Evolutionary conservation across 2,888 invertebrate genomes (phyloP), one percentile per base, ranked within the genome.

Genomic region (Erebia epiphron): DNA sequence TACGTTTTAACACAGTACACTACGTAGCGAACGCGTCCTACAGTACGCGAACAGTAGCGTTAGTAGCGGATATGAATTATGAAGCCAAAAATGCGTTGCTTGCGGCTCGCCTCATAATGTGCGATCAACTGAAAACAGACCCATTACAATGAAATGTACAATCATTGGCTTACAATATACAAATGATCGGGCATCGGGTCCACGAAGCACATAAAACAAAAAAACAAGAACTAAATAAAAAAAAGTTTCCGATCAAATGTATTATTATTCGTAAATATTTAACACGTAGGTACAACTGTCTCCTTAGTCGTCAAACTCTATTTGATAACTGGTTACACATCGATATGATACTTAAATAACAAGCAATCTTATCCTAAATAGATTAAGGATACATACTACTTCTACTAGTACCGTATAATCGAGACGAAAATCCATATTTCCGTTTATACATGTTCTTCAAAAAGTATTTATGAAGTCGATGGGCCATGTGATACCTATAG

Each of bases 141-240:
- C 92, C 91, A 86, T 83, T 88, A 90, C 90, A 89, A 89, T 92
- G 92, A 92, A 92, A 92, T 89, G 92, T 91, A 91, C 91, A 90
- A 91, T 89, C 81, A 76, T 77, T 75, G 78, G 81, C 80, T 78
- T 82, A 80, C 80, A 60, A 76, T 78, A 80, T 82, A 85, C 84
- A 85, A 86, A 75, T 82, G 86, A 86, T 79, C 87, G 84, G 83
- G 58, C 75, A 69, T 69, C 72, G 77, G 78, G 79, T 77, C 81
- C 78, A 64, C 69, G 62, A 71, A 75, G 70, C 69, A 68, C 69
- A 64, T 74, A 71, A 68, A 66, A 70, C 52, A 72, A 73, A 69
- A 66, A 67, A 69, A 54, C n/a, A 49, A 14, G 26, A 68, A 63
- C 16, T 43, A 62, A 75, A 71, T 70, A 68, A 74, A 49, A 71